Evolutionary conservation across 2,797 vertebrate genomes (phyloP).

Genomic region (Scomberomorus guttatus): DNA sequence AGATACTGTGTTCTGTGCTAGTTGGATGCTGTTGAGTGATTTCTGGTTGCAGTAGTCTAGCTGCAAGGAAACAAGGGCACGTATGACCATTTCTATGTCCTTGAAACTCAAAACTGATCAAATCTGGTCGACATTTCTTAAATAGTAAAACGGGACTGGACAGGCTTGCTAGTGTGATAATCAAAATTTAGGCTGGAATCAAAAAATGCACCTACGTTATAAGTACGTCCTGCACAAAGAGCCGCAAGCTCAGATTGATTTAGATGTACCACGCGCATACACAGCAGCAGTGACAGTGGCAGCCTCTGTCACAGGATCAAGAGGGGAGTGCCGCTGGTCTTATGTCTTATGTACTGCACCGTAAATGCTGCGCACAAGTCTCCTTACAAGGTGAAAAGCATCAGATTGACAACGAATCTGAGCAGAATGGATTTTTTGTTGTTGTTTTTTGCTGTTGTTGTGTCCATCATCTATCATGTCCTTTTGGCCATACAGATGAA

Average conservation of each 20-base stretch:
- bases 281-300: conserved; percentile 3
- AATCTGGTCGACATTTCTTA: too few species aligned
- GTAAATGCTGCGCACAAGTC: conserved; percentile 16
- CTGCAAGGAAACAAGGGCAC: too few species aligned
- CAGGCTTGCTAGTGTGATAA: too few species aligned
- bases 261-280: conserved; percentile 5
- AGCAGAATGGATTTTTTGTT: background rate
- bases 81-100: too few species aligned
- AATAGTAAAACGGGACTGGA: too few species aligned
- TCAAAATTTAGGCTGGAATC: too few species aligned
- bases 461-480: background rate
- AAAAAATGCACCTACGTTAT: too few species aligned
- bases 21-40: too few species aligned
- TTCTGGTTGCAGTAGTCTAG: too few species aligned
- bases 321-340: background rate
- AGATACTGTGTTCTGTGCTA: too few species aligned
- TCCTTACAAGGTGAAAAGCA: conserved; percentile 44
- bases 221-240: too few species aligned
- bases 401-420: conserved; percentile 2
- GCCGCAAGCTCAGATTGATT: conserved; percentile 13
- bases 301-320: conserved; percentile 17
- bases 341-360: conserved; percentile 14
- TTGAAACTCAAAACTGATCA: too few species aligned
- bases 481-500: conserved; percentile 17
- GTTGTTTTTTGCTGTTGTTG: background rate